A percentile compares a stretch with the other conserved stretches of the same genome.
phyloP scores from a whole-genome alignment of 30 jellyfish, hydroid and myxozoan genomes.

The Calvadosia cruxmelitensis region DNA sequence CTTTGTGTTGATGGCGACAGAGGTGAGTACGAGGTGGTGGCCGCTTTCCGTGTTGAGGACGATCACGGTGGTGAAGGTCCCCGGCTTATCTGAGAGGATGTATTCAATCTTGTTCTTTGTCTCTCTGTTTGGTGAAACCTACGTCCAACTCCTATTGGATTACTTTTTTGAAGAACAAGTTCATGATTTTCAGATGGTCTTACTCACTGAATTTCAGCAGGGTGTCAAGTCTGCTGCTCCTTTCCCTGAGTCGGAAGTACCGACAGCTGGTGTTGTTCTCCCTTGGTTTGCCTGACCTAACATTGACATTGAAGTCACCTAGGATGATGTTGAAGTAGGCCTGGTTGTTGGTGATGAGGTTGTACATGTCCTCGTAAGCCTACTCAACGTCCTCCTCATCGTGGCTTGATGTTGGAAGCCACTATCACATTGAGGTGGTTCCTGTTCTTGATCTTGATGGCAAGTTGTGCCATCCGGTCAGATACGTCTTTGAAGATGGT shows the following conservation, averaged over 20 bases:
- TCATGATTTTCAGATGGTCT: slow-evolving; percentile 9
- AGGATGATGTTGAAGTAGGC: slow-evolving; percentile 19
- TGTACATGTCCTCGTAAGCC: slow-evolving; percentile 13
- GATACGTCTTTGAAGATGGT: too few species aligned
- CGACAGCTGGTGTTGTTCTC: slow-evolving; percentile 36
- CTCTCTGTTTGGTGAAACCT: slow-evolving; percentile 6
- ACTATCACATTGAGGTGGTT: slow-evolving; percentile 34
- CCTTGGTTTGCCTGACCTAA: slow-evolving; percentile 25
- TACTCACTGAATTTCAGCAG: slow-evolving; percentile 22
- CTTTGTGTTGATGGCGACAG: too few species aligned
- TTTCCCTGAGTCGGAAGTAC: slow-evolving; percentile 28
- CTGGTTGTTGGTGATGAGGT: slow-evolving; percentile 21
- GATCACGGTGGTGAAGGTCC: too few species aligned
- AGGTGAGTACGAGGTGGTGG: too few species aligned
- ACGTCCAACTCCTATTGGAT: slow-evolving; percentile 26
- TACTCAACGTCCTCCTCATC: too few species aligned
- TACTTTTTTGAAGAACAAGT: too few species aligned
- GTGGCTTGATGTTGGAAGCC: slow-evolving; percentile 35
- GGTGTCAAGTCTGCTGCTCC: slow-evolving; percentile 32
- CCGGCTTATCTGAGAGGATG: slow-evolving; percentile 15
- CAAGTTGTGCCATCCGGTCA: slow-evolving; percentile 29
- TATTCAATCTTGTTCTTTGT: slow-evolving; percentile 19
- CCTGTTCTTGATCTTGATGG: slow-evolving; percentile 26
- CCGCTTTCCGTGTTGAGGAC: too few species aligned
- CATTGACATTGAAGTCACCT: slow-evolving; percentile 29